A percentile compares a stretch with the other conserved stretches of the same genome.
Conservation (phyloP, 2,797 vertebrate species). For the Betta splendens region DNA sequence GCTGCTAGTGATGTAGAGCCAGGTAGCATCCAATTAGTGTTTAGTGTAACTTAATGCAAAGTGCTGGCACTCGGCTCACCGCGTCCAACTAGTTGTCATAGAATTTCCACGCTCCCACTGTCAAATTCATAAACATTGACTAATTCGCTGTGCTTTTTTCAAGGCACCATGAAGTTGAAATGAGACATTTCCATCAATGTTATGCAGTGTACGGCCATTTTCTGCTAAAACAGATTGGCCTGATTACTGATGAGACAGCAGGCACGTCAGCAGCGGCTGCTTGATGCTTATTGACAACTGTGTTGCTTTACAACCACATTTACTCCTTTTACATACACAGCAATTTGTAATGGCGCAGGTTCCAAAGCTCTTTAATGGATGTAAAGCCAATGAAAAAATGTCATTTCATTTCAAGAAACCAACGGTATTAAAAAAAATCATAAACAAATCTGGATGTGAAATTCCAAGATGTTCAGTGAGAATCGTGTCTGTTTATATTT, state of each 20-base stretch:
- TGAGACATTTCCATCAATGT: slow-evolving; percentile 76
- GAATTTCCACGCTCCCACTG: slow-evolving; percentile 77
- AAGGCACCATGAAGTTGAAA: slow-evolving; percentile 79
- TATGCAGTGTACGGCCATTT: slow-evolving; percentile 64
- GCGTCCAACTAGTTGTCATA: slow-evolving; percentile 81
- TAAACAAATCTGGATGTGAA: slow-evolving; percentile 56
- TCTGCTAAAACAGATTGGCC: slow-evolving; percentile 81
- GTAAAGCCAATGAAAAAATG: slow-evolving; percentile 59
- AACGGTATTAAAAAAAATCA: slow-evolving; percentile 49
- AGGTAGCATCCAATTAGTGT: slow-evolving; percentile 85
- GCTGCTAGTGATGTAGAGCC: slow-evolving; percentile 79
- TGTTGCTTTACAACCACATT: slow-evolving; percentile 71
- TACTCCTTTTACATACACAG: slow-evolving; percentile 70
- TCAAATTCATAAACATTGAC: slow-evolving; percentile 77
- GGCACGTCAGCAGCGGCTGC: slow-evolving; percentile 57
- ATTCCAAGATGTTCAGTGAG: slow-evolving; percentile 60
- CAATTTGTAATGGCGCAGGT: slow-evolving; percentile 70
- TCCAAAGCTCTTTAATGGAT: slow-evolving; percentile 65
- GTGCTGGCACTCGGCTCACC: slow-evolving; percentile 75
- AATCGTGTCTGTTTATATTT: slow-evolving; percentile 49
- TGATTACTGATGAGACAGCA: slow-evolving; percentile 76
- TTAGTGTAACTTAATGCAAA: slow-evolving; percentile 82
- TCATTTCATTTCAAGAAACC: slow-evolving; percentile 43
- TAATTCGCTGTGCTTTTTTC: slow-evolving; percentile 82
- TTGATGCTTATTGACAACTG: slow-evolving; percentile 78